Conservation (phyloP, 2,888 invertebrate genomes). For the Apamea anceps region DNA sequence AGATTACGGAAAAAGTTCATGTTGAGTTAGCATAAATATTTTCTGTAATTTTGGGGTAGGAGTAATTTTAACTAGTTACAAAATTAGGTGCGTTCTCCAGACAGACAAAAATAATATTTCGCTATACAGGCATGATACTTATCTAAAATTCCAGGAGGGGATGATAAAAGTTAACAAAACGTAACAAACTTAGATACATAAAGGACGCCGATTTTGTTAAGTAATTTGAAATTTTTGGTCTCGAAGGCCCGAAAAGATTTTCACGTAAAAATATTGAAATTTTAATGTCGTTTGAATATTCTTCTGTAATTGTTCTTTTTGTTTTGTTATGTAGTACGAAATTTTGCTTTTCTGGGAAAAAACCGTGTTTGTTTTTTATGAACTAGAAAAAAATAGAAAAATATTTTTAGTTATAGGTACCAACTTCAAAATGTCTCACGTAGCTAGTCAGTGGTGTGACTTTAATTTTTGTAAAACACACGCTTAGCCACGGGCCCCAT, state of each 20-base stretch:
- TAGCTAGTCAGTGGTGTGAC: not conserved
- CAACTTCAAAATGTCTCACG: not conserved
- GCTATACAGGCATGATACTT: constrained; percentile 7
- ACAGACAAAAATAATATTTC: constrained; percentile 36
- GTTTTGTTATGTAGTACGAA: constrained; percentile 21
- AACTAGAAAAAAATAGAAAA: constrained; percentile 2
- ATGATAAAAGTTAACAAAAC: constrained; percentile 72
- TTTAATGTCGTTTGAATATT: constrained; percentile 47
- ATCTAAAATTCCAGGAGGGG: constrained; percentile 69
- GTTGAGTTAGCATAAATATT: too few relatives aligned
- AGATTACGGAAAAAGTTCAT: not conserved
- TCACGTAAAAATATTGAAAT: constrained; percentile 48
- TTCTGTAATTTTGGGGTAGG: not conserved
- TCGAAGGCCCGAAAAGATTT: constrained; percentile 30
- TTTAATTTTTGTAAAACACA: not conserved
- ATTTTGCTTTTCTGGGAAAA: not conserved
- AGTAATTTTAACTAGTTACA: not conserved
- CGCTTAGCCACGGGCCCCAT: too few relatives aligned
- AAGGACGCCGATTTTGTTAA: constrained; percentile 53
- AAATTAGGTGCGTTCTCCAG: not conserved
- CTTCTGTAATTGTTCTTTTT: constrained; percentile 55
- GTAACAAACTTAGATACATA: constrained; percentile 74
- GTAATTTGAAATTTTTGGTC: constrained; percentile 48
- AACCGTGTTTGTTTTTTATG: not conserved
- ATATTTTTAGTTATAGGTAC: not conserved